Evolutionary conservation across 2,113 vertebrate species (phyloP).

Genomic region (Notechis scutatus): DNA sequence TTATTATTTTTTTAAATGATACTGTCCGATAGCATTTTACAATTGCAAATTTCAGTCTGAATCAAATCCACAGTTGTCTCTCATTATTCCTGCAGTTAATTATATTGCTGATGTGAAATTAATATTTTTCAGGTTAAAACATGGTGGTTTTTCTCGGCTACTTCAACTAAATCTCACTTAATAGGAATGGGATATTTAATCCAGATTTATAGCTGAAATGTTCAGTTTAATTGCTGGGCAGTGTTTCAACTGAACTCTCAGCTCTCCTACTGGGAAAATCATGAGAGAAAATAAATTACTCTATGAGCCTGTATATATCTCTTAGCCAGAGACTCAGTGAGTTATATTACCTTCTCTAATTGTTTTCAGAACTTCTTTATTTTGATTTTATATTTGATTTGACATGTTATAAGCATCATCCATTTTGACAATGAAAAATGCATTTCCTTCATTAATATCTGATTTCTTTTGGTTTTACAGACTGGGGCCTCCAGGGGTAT

Average conservation of each 20-base stretch:
- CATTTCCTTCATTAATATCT: conserved; percentile 11
- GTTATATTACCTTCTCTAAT: conserved; percentile 23
- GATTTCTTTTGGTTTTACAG: conserved; percentile 22
- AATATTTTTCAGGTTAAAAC: background rate
- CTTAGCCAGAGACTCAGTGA: conserved; percentile 19
- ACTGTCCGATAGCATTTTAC: background rate
- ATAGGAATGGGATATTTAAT: conserved; percentile 11
- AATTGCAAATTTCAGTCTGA: background rate
- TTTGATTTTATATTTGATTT: conserved; percentile 30
- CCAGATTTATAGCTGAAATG: conserved; percentile 25
- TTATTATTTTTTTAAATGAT: background rate
- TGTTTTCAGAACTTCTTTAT: conserved; percentile 26
- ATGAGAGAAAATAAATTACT: conserved; percentile 33
- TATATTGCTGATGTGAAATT: background rate
- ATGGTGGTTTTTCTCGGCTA: background rate
- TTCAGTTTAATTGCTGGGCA: conserved; percentile 23
- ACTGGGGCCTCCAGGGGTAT: background rate
- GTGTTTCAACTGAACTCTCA: conserved; percentile 26
- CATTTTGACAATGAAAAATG: conserved; percentile 30
- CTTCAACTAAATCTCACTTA: conserved; percentile 12
- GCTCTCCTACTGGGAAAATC: conserved; percentile 32
- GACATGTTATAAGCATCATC: background rate
- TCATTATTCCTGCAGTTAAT: background rate
- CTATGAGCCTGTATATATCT: conserved; percentile 15
- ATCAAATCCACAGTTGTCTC: background rate